Conservation (phyloP, 2,797 vertebrate genomes). For the Orientallactaga sibirica region DNA sequence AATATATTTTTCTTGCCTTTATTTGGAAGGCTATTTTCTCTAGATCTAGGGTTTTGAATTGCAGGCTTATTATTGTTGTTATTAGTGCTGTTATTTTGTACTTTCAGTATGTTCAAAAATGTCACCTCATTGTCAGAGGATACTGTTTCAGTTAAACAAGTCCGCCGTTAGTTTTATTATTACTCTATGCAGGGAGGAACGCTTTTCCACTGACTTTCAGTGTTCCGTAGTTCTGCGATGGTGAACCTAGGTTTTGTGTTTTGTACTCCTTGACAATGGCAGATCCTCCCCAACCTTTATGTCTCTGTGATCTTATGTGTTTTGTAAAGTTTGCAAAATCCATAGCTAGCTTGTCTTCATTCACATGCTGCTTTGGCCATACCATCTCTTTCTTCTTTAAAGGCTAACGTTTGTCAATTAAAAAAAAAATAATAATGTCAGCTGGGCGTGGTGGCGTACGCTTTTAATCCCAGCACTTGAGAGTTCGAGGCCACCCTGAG, state of each 20-base stretch:
- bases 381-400: background rate
- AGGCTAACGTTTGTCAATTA: background rate
- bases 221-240: background rate
- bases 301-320: background rate
- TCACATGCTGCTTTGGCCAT: background rate
- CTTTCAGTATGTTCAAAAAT: background rate
- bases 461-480: too few species aligned
- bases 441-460: too few species aligned
- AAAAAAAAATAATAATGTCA: too few species aligned
- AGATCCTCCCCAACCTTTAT: background rate
- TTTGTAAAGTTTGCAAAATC: slow-evolving; percentile 31
- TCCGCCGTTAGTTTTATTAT: background rate
- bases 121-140: background rate
- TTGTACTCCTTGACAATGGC: background rate
- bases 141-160: background rate
- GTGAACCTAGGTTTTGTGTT: background rate
- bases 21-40: slow-evolving; percentile 26
- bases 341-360: background rate
- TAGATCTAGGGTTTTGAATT: background rate
- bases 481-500: too few species aligned
- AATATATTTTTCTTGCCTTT: background rate
- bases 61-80: too few species aligned
- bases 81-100: background rate
- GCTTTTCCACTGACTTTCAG: background rate
- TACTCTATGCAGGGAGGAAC: background rate